phyloP scores from a whole-genome alignment of 1,140 invertebrate genomes.

The Leptoteleia sp. region DNA sequence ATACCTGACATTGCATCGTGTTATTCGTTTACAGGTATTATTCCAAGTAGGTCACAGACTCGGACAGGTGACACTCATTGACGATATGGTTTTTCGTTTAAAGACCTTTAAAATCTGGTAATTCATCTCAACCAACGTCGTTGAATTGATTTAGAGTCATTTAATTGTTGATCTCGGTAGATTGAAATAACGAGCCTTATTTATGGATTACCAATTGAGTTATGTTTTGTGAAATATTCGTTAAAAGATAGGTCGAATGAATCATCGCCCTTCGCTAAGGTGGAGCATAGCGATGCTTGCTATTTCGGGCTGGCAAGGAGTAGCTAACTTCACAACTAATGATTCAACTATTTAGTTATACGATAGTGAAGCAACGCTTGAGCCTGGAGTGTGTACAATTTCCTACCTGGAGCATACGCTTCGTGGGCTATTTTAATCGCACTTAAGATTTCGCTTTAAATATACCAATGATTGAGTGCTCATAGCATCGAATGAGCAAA shows the following conservation, averaged over 20 bases:
- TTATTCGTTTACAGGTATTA: slow-evolving; percentile 59
- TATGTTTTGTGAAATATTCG: slow-evolving; percentile 52
- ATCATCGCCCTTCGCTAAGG: slow-evolving; percentile 71
- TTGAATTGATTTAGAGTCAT: background rate
- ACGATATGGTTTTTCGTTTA: slow-evolving; percentile 5
- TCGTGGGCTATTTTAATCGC: no score
- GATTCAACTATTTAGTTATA: slow-evolving; percentile 67
- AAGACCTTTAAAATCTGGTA: background rate
- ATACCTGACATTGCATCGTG: slow-evolving; percentile 69
- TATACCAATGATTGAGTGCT: no score
- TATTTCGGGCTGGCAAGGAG: slow-evolving; percentile 70
- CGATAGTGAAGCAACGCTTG: slow-evolving; percentile 41
- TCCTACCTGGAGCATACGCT: no score
- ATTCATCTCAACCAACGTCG: background rate
- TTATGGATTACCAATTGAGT: background rate
- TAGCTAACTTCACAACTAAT: slow-evolving; percentile 64
- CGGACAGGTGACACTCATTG: slow-evolving; percentile 34
- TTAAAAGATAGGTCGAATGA: slow-evolving; percentile 74
- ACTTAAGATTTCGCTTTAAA: no score
- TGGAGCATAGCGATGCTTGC: slow-evolving; percentile 70
- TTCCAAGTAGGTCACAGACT: slow-evolving; percentile 59
- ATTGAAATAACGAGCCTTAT: background rate
- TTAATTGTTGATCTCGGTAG: background rate
- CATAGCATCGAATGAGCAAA: no score
- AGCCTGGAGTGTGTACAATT: no score